Base-by-base conservation (phyloP, 2,113 vertebrate species). In the Gorilla gorilla region DNA sequence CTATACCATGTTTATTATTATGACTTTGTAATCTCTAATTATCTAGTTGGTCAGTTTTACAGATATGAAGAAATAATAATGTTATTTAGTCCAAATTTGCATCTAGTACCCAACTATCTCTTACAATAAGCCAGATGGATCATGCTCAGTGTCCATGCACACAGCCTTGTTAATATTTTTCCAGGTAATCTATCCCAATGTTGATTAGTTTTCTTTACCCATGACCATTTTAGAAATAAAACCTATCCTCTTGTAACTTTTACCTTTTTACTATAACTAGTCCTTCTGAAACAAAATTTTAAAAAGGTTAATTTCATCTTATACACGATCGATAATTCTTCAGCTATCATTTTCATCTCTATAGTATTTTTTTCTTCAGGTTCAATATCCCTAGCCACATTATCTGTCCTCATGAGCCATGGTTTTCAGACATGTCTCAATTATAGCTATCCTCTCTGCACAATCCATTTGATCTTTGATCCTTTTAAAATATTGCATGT, bases 401-500 rank as follows among this genome's bases (percentile, higher is more conserved):
- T 45, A 20, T 27, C 93, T 81, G 13, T 50, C 30, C 10, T 72
- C 32, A 6, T 45, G 3, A 68, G 9, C 18, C 14, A 25, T 48
- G 52, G 59, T 89, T 66, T 48, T 43, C 23, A 59, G 10, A 68
- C 6, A 43, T 1, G 0, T n/a, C 20, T 89, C 48, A 75, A 5
- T 50, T 79, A 48, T 55, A 94, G 23, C 55, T 79, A 4, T 45
- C 13, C 5, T 91, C 22, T 55, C 13, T 38, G 22, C 14, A 75
- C 6, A 73, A 45, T 27, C 1, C 14, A n/a, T 89, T 88, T 90
- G 12, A 59, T 59, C 27, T 78, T 61, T 43, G 48, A 76, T 94
- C 35, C n/a, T 95, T 93, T 92, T 18, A 75, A 97, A 91, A 61
- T 85, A 89, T 20, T 93, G 4, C 14, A 43, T 55, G 7, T 38